Conservation (phyloP, 2,113 vertebrate genomes). For the Accipiter cooperii region DNA sequence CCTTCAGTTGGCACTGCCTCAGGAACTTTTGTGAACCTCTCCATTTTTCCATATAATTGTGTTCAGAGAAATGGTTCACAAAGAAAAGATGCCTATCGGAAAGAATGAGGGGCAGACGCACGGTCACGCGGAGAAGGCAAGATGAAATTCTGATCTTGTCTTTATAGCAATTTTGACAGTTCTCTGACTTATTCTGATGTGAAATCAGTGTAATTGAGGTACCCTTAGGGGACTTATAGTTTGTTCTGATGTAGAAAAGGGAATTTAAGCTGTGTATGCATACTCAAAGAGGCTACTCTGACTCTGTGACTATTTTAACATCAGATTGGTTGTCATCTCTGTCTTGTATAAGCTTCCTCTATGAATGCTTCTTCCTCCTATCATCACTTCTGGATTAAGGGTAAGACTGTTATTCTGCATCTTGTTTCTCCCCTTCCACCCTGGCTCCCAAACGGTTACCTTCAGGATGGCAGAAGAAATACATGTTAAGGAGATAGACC, state of each 20-base stretch:
- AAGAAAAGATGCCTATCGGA: neutral
- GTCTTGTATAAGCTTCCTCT: neutral
- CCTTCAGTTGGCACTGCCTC: neutral
- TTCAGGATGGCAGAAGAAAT: neutral
- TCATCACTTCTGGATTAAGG: neutral
- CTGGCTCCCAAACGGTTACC: neutral
- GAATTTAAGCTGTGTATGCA: neutral
- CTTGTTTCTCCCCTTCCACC: neutral
- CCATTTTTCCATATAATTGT: neutral
- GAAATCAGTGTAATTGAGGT: neutral
- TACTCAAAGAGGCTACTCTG: neutral
- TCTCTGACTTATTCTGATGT: neutral
- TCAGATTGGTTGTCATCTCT: neutral
- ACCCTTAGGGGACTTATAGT: neutral
- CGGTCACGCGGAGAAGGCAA: accelerated
- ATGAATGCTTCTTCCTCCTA: neutral
- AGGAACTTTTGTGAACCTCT: neutral
- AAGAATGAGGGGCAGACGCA: neutral
- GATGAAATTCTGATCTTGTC: neutral
- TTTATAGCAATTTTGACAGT: neutral
- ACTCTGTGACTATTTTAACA: neutral
- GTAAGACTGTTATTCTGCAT: neutral
- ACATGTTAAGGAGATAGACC: neutral
- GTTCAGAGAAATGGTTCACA: neutral
- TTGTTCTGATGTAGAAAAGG: neutral